Evolutionary conservation across 2,113 vertebrate genomes (phyloP), one percentile per base, ranked within the genome.

Genomic region (Edolisoma coerulescens): DNA sequence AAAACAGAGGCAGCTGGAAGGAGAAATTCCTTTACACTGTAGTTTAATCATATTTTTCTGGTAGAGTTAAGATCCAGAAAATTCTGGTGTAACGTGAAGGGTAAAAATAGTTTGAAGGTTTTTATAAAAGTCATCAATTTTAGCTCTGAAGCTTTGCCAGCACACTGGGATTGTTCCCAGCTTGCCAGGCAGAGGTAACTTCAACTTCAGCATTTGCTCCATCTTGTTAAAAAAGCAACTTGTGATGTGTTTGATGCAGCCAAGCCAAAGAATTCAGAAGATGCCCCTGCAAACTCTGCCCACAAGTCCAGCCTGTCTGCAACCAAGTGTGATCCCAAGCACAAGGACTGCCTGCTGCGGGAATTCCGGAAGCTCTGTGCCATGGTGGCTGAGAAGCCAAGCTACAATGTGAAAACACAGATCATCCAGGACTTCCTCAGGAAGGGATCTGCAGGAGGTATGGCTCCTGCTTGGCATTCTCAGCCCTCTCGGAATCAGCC

Each of bases 361-460:
- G 99, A 99, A 89, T 99, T 99, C 89, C 98, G 99, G 41, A 99
- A 99, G 95, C 97, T 99, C 21, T 99, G 99, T 3, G 99, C 98
- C 63, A 98, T 95, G 96, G 99, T 99, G 74, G 98, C 99, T 0
- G 99, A 99, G 13, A 98, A 99, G 89, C 98, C 98, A 16, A 99
- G 99, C 97, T 99, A 99, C 97, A 99, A 99, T 2, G 94, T 96
- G 13, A 99, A 99, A 97, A 99, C 99, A 0, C 99, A 99, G 98
- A 99, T 99, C 84, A 99, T 99, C 84, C 99, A 99, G 82, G 98
- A 99, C 94, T 99, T 99, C 82, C 97, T 99, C 45, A 98, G 69
- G 95, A 99, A 99, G 88, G 99, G 99, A 53, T 98, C 98, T 19
- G 96, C 95, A 18, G 99, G 99, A 98, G 99, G 99, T 99, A 68